Percentiles rank a stretch among this genome's conserved stretches.
phyloP scores from a whole-genome alignment of 2,113 vertebrate genomes.

The Halcyon senegalensis region DNA sequence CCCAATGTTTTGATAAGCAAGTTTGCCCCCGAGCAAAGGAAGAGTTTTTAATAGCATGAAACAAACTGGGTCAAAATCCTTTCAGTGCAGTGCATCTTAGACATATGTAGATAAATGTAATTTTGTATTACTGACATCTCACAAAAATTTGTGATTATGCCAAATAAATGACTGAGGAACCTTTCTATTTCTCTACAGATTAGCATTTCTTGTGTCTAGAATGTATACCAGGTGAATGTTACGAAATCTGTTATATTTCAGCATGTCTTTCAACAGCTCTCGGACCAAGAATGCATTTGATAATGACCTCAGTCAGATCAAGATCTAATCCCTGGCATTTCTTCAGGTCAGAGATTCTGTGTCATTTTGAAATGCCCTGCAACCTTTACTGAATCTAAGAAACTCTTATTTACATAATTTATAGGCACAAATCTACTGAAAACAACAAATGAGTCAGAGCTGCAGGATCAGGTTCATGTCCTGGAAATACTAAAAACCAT shows the following conservation, averaged over 20 bases:
- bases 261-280: background rate
- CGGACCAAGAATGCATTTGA: background rate
- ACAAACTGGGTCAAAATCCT: background rate
- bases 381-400: background rate
- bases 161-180: background rate
- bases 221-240: rapidly evolving
- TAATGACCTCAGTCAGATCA: background rate
- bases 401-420: background rate
- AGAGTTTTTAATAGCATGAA: background rate
- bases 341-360: background rate
- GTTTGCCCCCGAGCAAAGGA: background rate
- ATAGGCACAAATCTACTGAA: background rate
- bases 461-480: background rate
- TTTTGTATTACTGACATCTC: background rate
- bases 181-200: background rate
- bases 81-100: background rate
- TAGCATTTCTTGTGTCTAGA: background rate
- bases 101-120: background rate
- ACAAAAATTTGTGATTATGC: background rate
- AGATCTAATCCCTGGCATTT: background rate
- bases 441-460: background rate
- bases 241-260: background rate
- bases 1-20: background rate
- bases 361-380: background rate
- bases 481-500: slow-evolving; percentile 26